Percentiles rank a stretch among this genome's conserved stretches.
Evolutionary conservation across 1,140 invertebrate genomes (phyloP).

Genomic region (Drosophila simulans): DNA sequence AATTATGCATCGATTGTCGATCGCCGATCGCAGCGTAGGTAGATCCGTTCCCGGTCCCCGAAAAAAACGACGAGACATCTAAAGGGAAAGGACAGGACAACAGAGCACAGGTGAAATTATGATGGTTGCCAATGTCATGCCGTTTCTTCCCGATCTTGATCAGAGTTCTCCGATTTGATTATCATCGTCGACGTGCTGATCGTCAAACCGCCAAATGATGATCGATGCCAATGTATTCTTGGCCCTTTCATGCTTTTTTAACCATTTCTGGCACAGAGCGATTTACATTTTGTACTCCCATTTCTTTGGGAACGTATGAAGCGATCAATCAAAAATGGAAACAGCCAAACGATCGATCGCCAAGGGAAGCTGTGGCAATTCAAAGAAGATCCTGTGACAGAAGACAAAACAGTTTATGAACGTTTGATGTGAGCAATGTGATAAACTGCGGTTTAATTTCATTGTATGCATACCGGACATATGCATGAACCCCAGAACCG

Average conservation of each 20-base stretch:
- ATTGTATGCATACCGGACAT: conserved; percentile 43
- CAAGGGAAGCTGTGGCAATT: conserved; percentile 35
- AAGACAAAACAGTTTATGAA: conserved; percentile 82
- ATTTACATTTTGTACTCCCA: conserved; percentile 76
- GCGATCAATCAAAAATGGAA: conserved; percentile 84
- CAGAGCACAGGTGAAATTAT: conserved; percentile 63
- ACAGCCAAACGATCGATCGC: conserved; percentile 38
- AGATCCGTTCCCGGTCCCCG: conserved; percentile 28
- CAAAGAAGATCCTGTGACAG: conserved; percentile 66
- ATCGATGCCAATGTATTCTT: conserved; percentile 61
- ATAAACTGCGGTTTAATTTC: conserved; percentile 58
- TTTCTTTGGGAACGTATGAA: conserved; percentile 72
- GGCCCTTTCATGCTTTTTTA: conserved; percentile 14
- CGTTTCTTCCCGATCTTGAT: conserved; percentile 37
- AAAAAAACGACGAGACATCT: conserved; percentile 2
- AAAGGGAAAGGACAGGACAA: conserved; percentile 17
- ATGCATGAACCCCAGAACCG: conserved; percentile 12
- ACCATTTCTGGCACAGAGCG: conserved; percentile 24
- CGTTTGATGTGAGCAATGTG: conserved; percentile 62
- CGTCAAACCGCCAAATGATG: conserved; percentile 77
- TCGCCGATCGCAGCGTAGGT: conserved; percentile 59
- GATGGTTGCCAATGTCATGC: conserved; percentile 50
- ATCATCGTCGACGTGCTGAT: conserved; percentile 72
- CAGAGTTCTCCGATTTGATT: conserved; percentile 71
- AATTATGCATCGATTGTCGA: conserved; percentile 80